Conservation (phyloP, 1,140 invertebrate genomes). For the Bombus impatiens region DNA sequence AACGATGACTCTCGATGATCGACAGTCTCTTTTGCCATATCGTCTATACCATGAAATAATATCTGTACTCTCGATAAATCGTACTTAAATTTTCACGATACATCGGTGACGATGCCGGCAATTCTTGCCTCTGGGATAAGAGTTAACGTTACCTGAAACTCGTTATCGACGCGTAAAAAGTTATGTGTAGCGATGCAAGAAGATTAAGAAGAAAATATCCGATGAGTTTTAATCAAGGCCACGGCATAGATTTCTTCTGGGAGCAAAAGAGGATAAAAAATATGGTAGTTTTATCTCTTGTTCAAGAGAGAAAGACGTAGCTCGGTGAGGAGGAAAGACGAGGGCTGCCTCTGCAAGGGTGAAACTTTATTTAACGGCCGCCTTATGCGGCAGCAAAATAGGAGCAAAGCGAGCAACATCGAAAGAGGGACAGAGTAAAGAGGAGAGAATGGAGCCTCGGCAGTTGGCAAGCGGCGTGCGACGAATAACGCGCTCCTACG, state of each 20-base stretch:
- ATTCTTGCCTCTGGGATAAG: too few species aligned
- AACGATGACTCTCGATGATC: too few species aligned
- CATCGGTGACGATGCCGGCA: too few species aligned
- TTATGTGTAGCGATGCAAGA: background rate
- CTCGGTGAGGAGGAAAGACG: background rate
- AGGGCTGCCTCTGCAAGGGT: background rate
- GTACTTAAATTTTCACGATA: too few species aligned
- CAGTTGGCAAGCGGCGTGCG: slow-evolving; percentile 54
- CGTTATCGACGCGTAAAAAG: background rate
- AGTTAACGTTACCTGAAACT: too few species aligned
- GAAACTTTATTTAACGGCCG: slow-evolving; percentile 28
- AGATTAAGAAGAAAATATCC: slow-evolving; percentile 3
- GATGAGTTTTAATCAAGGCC: slow-evolving; percentile 46
- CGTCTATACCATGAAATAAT: too few species aligned
- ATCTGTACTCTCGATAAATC: too few species aligned
- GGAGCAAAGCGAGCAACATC: slow-evolving; percentile 10
- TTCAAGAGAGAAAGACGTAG: background rate
- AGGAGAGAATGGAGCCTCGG: slow-evolving; percentile 4
- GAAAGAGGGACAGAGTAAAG: background rate
- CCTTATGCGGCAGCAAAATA: slow-evolving; percentile 24
- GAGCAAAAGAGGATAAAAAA: background rate
- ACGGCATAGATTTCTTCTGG: slow-evolving; percentile 33
- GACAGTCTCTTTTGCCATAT: too few species aligned
- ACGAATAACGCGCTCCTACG: slow-evolving; percentile 35
- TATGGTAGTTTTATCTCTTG: background rate